These are phyloP conservation scores for Idaea biselata DNA, from an alignment of 2,888 invertebrate species.

Conservation along the genomic window DNA sequence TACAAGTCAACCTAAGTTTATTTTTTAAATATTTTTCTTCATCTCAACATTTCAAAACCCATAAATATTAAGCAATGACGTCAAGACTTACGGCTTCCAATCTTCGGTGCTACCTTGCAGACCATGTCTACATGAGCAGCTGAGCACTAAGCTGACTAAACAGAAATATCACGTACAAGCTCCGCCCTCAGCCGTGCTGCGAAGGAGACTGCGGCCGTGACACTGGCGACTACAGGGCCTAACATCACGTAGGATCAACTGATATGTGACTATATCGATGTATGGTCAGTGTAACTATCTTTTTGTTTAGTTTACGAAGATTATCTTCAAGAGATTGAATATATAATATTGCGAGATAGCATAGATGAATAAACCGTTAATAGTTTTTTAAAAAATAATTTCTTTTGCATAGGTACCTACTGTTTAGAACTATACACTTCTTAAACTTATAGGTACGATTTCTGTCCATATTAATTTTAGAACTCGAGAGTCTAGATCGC, in stretches of 20 bases:
- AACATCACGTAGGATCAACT: slow-evolving; percentile 9
- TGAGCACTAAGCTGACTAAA: neutral
- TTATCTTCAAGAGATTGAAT: neutral
- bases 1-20: no score
- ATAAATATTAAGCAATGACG: slow-evolving; percentile 11
- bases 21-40: no score
- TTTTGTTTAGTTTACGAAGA: neutral
- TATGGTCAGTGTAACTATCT: neutral
- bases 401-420: no score
- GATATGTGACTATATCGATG: neutral
- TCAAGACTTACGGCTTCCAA: slow-evolving; percentile 52
- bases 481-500: no score
- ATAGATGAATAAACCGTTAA: no score
- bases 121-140: slow-evolving; percentile 43
- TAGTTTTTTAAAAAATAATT: no score
- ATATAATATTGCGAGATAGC: neutral
- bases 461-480: no score
- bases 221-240: slow-evolving; percentile 13
- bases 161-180: neutral
- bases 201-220: slow-evolving; percentile 17
- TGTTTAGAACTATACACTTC: no score
- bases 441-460: no score
- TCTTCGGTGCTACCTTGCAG: slow-evolving; percentile 60
- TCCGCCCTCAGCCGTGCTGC: slow-evolving; percentile 3
- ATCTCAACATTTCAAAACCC: no score